A percentile compares a stretch with the other conserved stretches of the same genome.
Conservation (phyloP, 2,113 vertebrate species). For the Bubo blakistoni region DNA sequence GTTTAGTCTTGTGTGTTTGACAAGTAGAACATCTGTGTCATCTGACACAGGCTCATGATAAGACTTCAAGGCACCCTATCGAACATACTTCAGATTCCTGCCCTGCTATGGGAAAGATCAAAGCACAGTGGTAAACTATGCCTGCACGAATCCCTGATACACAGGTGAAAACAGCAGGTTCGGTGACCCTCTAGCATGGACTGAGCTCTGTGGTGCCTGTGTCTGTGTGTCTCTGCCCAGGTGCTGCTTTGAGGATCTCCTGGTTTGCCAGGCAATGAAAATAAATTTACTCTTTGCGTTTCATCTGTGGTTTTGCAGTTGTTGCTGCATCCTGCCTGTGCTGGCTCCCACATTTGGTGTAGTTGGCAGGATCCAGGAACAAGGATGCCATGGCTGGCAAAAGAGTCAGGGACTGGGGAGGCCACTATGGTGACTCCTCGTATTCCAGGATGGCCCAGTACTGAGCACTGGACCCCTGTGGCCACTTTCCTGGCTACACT, state of each 20-base stretch:
- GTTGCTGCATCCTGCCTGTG: not conserved
- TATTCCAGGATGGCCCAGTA: not conserved
- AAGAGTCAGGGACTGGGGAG: not conserved
- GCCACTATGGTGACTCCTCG: rapidly evolving
- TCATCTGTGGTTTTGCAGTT: not conserved
- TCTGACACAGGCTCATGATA: not conserved
- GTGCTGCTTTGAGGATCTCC: not conserved
- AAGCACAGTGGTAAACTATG: not conserved
- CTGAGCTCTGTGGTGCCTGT: rapidly evolving
- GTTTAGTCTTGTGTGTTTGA: not conserved
- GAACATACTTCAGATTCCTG: not conserved
- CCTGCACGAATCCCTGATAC: not conserved
- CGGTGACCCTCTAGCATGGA: rapidly evolving
- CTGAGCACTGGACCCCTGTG: not conserved
- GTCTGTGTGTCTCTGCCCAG: rapidly evolving
- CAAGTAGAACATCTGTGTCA: not conserved
- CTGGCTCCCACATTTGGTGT: not conserved
- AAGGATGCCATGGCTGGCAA: not conserved
- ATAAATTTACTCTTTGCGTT: not conserved
- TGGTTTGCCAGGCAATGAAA: rapidly evolving
- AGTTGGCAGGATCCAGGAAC: not conserved
- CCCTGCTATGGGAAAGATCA: not conserved
- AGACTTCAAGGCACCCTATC: not conserved
- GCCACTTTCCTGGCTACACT: not conserved
- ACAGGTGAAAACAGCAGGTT: not conserved